These are phyloP conservation scores for Lampris incognitus DNA, from an alignment of 2,113 vertebrate genomes.

Conservation along the genomic window DNA sequence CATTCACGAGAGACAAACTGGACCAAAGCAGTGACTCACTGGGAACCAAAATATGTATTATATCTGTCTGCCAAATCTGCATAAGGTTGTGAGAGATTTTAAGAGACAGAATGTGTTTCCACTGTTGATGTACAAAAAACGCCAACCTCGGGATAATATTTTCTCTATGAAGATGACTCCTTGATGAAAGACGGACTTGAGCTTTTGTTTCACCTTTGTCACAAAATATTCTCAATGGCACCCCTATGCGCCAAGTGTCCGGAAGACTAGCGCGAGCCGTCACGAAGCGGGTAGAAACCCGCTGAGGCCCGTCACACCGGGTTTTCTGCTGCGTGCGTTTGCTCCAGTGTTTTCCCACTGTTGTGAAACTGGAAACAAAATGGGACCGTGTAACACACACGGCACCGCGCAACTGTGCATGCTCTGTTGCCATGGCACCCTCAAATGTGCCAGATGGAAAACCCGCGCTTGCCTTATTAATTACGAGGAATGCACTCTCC, in stretches of 20 bases:
- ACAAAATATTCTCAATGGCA: too few species aligned
- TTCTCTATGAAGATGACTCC: neutral
- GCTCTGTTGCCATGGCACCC: slow-evolving; percentile 48
- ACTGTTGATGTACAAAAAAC: too few species aligned
- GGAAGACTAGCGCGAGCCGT: too few species aligned
- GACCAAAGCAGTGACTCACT: slow-evolving; percentile 15
- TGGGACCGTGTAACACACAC: slow-evolving; percentile 40
- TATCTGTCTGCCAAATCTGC: too few species aligned
- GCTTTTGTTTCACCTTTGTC: too few species aligned
- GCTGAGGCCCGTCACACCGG: neutral
- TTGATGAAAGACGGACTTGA: too few species aligned
- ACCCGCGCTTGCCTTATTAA: slow-evolving; percentile 66
- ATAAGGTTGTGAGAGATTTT: too few species aligned
- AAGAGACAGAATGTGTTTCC: too few species aligned
- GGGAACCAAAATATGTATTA: too few species aligned
- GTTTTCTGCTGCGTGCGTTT: slow-evolving; percentile 12
- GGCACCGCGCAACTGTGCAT: slow-evolving; percentile 30
- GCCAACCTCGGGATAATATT: too few species aligned
- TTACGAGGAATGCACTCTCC: slow-evolving; percentile 61
- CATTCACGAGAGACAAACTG: slow-evolving; percentile 16
- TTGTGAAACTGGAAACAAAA: slow-evolving; percentile 53
- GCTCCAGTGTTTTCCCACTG: slow-evolving; percentile 29
- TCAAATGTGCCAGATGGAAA: slow-evolving; percentile 57
- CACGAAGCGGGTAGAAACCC: too few species aligned
- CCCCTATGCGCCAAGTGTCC: too few species aligned